Evolutionary conservation across 1,140 invertebrate species (phyloP), one percentile per base, ranked within the genome.

Genomic region (Conus betulinus): DNA sequence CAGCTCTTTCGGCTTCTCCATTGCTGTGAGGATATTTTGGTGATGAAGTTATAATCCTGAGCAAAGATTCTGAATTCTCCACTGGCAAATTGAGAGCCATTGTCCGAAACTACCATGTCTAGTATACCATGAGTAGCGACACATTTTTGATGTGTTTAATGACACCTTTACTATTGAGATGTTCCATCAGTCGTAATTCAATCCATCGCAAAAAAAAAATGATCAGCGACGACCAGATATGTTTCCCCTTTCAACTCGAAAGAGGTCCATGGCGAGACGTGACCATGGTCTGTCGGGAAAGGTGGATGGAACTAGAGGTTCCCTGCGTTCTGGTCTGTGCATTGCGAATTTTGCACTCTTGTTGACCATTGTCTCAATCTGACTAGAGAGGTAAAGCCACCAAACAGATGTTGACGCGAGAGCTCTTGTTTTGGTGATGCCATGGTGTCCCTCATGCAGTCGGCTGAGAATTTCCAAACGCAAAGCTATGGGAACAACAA

Each of bases 61-160:
- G 90, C 71, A 93, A 96, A 96, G 3, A 91, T 87, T 87, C 88
- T 90, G 90, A 96, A 96, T 88, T 94, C 91, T 1, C 84, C 84
- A 10, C 91, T 94, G 0, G 79, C 85, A 91, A 94, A 96, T 63
- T 95, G 94, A 2, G 95, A 93, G 11, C 94, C 95, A 88, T 95
- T 94, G 91, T 96, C 95, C 2, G 79, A 60, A 11, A 90, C 81
- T 0, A 91, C 39, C 17, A 67, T 71, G 20, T 88, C 88, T 20
- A 91, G 91, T 20, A 90, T 90, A 17, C 91, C 90, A 85, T 92
- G 89, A 57, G 85, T 76, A 55, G 87, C 83, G 27, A 91, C 1
- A 88, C 74, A 23, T 74, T 52, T 76, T 89, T 92, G 2, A 89
- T 55, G 27, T 87, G 81, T 52, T 27, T 55, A 13, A 92, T 89